Percentiles rank a stretch among this genome's conserved stretches.
Conservation (phyloP, 2,888 invertebrate species). For the Cerceris rybyensis region DNA sequence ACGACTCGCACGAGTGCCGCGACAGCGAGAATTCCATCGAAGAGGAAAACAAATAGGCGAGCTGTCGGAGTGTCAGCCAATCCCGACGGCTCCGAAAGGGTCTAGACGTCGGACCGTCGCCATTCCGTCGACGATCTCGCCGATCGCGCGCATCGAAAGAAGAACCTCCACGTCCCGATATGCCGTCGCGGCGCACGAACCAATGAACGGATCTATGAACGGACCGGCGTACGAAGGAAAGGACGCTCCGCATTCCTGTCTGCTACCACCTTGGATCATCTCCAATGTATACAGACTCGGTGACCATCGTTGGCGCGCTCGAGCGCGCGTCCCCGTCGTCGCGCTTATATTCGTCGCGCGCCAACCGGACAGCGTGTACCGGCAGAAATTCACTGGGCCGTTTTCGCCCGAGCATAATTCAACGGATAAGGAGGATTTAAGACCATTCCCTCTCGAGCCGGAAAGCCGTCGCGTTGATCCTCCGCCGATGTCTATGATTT, state of each 20-base stretch:
- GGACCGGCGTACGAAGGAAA: not conserved
- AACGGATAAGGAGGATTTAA: slow-evolving; percentile 57
- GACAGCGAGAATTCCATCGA: not conserved
- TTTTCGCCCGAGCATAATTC: slow-evolving; percentile 49
- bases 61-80: not conserved
- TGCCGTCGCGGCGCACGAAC: not conserved
- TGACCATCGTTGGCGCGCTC: not conserved
- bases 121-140: not conserved
- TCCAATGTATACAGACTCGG: slow-evolving; percentile 54
- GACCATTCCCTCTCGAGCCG: slow-evolving; percentile 25
- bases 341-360: slow-evolving; percentile 11
- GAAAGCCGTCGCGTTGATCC: slow-evolving; percentile 25
- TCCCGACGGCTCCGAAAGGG: too few species aligned
- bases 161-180: too few species aligned
- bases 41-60: not conserved
- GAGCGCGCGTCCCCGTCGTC: not conserved
- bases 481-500: slow-evolving; percentile 23
- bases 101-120: too few species aligned
- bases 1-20: not conserved
- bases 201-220: not conserved
- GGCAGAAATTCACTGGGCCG: slow-evolving; percentile 19
- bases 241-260: slow-evolving; percentile 50
- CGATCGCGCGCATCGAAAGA: too few species aligned
- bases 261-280: slow-evolving; percentile 60
- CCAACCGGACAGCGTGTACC: not conserved